phyloP scores from a whole-genome alignment of 1,140 invertebrate species.

The Tenebrio molitor region DNA sequence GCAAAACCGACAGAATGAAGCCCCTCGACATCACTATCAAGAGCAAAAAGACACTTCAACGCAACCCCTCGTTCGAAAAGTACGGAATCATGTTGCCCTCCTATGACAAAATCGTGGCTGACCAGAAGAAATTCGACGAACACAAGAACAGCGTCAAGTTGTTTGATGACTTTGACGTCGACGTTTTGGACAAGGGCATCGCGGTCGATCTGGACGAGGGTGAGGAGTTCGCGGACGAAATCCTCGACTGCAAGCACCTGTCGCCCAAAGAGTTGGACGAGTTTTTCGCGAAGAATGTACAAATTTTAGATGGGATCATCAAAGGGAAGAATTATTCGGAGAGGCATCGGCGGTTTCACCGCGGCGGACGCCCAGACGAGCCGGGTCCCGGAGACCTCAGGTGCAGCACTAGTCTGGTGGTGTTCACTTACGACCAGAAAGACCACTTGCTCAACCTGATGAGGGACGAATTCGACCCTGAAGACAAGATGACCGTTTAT shows the following conservation, averaged over 20 bases:
- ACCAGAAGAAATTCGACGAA: constrained; percentile 44
- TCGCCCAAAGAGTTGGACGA: constrained; percentile 42
- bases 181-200: constrained; percentile 14
- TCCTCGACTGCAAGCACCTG: constrained; percentile 56
- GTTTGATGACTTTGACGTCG: constrained; percentile 5
- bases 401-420: constrained; percentile 55
- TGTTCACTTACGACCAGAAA: constrained; percentile 54
- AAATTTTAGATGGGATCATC: constrained; percentile 48
- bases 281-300: constrained; percentile 44
- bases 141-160: constrained; percentile 47
- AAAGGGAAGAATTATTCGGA: constrained; percentile 44
- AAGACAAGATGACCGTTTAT: constrained; percentile 50
- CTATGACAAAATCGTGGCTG: constrained; percentile 49
- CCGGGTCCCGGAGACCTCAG: constrained; percentile 43
- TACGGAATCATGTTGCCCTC: constrained; percentile 53
- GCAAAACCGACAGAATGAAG: neutral
- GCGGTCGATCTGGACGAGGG: neutral
- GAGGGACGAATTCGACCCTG: constrained; percentile 49
- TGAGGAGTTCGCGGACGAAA: neutral
- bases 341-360: constrained; percentile 50
- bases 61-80: constrained; percentile 47
- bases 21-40: neutral
- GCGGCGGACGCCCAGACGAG: constrained; percentile 1
- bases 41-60: neutral
- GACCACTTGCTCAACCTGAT: constrained; percentile 48